Conservation (phyloP, 1,140 invertebrate genomes). For the Scaptodrosophila lebanonensis region DNA sequence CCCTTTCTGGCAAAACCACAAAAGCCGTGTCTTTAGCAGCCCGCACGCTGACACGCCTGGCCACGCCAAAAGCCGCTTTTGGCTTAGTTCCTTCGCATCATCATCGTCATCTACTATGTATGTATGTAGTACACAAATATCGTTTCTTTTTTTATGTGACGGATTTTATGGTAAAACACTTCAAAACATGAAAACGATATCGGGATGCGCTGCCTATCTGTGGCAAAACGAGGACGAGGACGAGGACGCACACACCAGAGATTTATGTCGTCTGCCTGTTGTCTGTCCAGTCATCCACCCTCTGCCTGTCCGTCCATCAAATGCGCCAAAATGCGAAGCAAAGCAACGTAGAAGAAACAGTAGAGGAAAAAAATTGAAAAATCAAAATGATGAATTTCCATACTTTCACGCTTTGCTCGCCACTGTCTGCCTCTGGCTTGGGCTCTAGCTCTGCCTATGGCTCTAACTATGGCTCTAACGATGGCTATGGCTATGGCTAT, state of each 20-base stretch:
- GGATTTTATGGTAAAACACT: no score
- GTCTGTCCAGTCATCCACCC: conserved; percentile 7
- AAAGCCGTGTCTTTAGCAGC: neutral
- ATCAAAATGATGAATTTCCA: conserved; percentile 65
- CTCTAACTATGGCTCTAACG: conserved; percentile 1
- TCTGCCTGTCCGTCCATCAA: conserved; percentile 16
- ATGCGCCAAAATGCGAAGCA: conserved; percentile 9
- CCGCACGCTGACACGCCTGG: no score
- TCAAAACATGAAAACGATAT: no score
- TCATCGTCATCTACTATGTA: no score
- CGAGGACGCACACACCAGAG: conserved; percentile 33
- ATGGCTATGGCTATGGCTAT: conserved; percentile 37
- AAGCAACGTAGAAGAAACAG: conserved; percentile 14
- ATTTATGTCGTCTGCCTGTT: conserved; percentile 60
- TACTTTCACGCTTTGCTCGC: conserved; percentile 54
- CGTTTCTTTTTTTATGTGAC: no score
- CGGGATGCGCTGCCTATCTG: neutral
- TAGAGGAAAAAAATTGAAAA: conserved; percentile 33
- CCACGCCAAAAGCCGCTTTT: neutral
- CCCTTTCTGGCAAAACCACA: no score
- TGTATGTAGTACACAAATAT: no score
- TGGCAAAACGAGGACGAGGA: no score
- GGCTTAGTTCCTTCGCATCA: no score
- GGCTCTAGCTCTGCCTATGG: conserved; percentile 3
- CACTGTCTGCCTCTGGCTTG: conserved; percentile 16